Evolutionary conservation across 2,797 vertebrate genomes (phyloP).

Genomic region (Eurystomus glaucurus): DNA sequence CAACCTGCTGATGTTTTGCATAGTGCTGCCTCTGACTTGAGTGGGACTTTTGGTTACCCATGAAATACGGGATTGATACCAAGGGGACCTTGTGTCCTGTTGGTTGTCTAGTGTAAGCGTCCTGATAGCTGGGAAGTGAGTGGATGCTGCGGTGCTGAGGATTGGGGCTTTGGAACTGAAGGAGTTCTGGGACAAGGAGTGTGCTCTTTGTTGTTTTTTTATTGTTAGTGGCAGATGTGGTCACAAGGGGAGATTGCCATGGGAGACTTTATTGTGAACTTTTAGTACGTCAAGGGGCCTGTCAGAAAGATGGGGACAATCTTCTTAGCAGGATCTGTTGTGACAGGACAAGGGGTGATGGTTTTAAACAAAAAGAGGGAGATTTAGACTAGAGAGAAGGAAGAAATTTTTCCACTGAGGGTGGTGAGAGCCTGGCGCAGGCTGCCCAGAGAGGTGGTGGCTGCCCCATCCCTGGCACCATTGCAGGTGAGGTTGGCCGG

Average conservation of each 20-base stretch:
- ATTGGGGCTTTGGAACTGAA: background rate
- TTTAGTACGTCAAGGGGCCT: background rate
- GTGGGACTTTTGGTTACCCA: background rate
- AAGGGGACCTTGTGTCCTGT: fast-evolving
- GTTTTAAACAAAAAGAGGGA: background rate
- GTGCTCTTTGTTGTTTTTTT: background rate
- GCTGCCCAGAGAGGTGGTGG: too few species aligned
- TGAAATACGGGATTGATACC: background rate
- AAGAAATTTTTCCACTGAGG: background rate
- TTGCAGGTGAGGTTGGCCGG: too few species aligned
- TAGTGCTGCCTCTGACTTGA: background rate
- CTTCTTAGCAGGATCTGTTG: background rate
- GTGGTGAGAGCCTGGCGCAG: background rate
- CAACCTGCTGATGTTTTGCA: background rate
- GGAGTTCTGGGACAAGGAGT: background rate
- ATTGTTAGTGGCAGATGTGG: background rate
- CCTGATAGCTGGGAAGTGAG: background rate
- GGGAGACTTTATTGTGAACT: background rate
- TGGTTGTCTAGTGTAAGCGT: background rate
- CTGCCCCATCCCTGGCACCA: too few species aligned
- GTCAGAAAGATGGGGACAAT: background rate
- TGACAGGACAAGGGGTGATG: background rate
- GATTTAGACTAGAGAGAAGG: background rate
- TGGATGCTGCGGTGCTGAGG: background rate
- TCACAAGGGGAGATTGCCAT: background rate